A percentile compares a stretch with the other conserved stretches of the same genome.
These are phyloP conservation scores for Zele albiditarsus DNA, from an alignment of 2,888 invertebrate species.

Conservation along the genomic window DNA sequence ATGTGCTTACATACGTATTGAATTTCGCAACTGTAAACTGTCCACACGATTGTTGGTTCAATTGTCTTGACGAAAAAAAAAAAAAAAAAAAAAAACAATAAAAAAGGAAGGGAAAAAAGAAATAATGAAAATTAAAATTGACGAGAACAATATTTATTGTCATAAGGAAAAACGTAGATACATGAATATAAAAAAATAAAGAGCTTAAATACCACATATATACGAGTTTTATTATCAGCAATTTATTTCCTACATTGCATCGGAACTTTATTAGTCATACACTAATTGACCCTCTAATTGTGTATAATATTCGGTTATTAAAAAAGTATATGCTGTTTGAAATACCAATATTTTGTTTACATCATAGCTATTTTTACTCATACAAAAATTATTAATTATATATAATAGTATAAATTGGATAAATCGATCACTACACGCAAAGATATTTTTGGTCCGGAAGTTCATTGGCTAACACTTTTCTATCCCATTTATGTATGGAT, in stretches of 20 bases:
- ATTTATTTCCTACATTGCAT: too few relatives aligned
- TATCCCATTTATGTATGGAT: slow-evolving; percentile 2
- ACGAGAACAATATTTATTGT: not conserved
- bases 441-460: slow-evolving; percentile 7
- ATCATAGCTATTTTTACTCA: not conserved
- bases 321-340: too few relatives aligned
- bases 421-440: too few relatives aligned
- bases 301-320: too few relatives aligned
- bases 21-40: not conserved
- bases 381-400: not conserved
- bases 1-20: not conserved
- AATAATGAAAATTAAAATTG: not conserved
- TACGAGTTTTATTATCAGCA: too few relatives aligned
- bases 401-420: not conserved
- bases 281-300: too few relatives aligned
- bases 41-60: not conserved
- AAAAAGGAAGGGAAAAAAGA: too few relatives aligned
- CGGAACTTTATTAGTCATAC: too few relatives aligned
- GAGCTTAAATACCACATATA: too few relatives aligned
- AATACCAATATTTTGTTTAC: not conserved
- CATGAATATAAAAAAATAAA: too few relatives aligned
- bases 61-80: slow-evolving; percentile 6
- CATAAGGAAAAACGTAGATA: not conserved
- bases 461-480: not conserved
- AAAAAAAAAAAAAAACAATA: not conserved